Evolutionary conservation across 2,113 vertebrate genomes (phyloP).

Genomic region (Serinus canaria): DNA sequence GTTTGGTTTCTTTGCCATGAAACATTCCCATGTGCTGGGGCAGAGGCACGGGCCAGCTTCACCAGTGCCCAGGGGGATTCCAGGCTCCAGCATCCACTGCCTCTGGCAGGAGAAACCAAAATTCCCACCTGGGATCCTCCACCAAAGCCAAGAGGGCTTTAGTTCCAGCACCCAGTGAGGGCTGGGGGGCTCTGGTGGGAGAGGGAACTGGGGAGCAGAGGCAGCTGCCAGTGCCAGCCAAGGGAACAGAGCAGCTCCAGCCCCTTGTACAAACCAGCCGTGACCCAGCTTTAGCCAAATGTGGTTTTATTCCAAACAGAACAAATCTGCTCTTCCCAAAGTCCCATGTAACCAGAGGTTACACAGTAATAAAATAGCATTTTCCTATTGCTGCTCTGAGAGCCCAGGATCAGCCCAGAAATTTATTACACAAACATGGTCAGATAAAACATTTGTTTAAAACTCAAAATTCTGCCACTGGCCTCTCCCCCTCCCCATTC

Average conservation of each 20-base stretch:
- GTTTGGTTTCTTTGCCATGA: neutral
- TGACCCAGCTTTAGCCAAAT: neutral
- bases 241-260: neutral
- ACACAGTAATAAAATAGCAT: neutral
- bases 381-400: neutral
- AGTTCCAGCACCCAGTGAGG: neutral
- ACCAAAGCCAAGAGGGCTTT: neutral
- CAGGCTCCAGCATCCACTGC: neutral
- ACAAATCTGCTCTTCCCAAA: neutral
- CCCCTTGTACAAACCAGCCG: fast-evolving
- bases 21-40: neutral
- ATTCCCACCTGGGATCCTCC: neutral
- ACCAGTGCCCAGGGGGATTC: neutral
- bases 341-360: neutral
- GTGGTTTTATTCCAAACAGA: neutral
- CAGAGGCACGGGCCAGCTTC: neutral
- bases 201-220: neutral
- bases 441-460: neutral
- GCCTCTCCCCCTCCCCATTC: neutral
- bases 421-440: neutral
- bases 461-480: fast-evolving
- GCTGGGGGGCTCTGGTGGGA: neutral
- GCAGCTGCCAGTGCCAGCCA: neutral
- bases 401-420: neutral
- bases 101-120: neutral